A percentile compares a stretch with the other conserved stretches of the same genome.
Evolutionary conservation across 2,797 vertebrate genomes (phyloP).

Genomic region (Sebastes taczanowskii): DNA sequence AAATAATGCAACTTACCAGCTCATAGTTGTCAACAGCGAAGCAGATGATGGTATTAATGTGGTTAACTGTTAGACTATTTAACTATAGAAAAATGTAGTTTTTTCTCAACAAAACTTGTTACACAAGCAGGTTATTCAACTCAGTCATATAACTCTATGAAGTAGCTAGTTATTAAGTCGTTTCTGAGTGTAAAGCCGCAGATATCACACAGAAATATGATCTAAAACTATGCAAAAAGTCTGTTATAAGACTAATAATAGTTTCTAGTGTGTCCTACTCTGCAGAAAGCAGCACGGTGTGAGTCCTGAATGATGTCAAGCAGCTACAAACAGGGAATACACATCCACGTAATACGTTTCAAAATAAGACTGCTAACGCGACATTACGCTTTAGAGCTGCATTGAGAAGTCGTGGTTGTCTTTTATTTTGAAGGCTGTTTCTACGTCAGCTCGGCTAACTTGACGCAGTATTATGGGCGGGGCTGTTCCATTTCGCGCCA

Average conservation of each 20-base stretch:
- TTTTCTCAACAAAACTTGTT: neutral
- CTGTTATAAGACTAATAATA: too few relatives aligned
- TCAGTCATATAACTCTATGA: too few relatives aligned
- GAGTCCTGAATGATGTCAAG: accelerated
- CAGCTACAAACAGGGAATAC: accelerated
- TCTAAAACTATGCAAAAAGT: neutral
- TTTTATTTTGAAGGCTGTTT: conserved; percentile 40
- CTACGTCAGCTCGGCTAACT: accelerated
- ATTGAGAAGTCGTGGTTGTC: accelerated
- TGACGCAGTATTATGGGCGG: conserved; percentile 14
- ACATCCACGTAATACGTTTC: neutral
- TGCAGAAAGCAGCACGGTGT: neutral
- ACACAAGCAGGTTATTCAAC: too few relatives aligned
- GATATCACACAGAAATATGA: neutral
- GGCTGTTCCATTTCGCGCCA: conserved; percentile 76
- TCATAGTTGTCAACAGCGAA: conserved; percentile 38
- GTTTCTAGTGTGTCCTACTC: too few relatives aligned
- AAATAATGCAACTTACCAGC: conserved; percentile 46
- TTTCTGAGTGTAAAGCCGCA: neutral
- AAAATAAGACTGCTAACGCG: neutral
- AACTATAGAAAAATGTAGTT: too few relatives aligned
- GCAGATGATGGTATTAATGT: neutral
- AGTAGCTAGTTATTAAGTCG: too few relatives aligned
- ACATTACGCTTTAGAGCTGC: accelerated
- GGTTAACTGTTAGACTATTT: neutral